Evolutionary conservation across 2,888 invertebrate species (phyloP), one percentile per base, ranked within the genome.

Genomic region (Euclidia mi): DNA sequence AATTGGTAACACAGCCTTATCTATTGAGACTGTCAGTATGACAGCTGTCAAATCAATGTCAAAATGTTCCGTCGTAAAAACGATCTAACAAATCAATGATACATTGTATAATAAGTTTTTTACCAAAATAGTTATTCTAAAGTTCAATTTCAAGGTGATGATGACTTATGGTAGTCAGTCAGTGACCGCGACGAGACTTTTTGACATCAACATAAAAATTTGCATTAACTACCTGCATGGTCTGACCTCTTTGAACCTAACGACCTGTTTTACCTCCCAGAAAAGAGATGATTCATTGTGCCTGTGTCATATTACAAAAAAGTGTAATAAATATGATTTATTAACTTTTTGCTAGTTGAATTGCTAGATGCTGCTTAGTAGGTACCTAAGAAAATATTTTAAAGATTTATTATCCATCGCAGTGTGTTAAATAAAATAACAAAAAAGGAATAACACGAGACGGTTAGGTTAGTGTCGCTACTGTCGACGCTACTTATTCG

Each of bases 201-300:
- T 46, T 46, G 17, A 37, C 29, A 15, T 7, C 11, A 29, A 51
- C 14, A 25, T 38, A 11, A 38, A 38, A 44, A 44, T 51, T 50
- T 51, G 38, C 44, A 51, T 38, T 17, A 10, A 51, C 51, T 53
- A 53, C 53, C 53, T 53, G 53, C 46, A 35, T 42, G 41, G 29
- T 47, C 32, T 53, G 52, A 53, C 52, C 41, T 46, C 34, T 18
- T 14, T 53, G 45, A 53, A 53, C 40, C 40, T 40, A 2, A 38
- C 37, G 32, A 18, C 45, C 42, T 46, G 53, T 47, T 47, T 42
- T 29, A 41, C n/a, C 17, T 46, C 41, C 25, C 45, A 46, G 14
- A 46, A 44, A 37, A 51, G 43, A 38, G 35, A 42, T 31, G 25
- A 15, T 28, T 43, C 42, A 50, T 29, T 25, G 20, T 3, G 35